Evolutionary conservation across 2,888 invertebrate species (phyloP), one percentile per base, ranked within the genome.

Genomic region (Meteorus colon): DNA sequence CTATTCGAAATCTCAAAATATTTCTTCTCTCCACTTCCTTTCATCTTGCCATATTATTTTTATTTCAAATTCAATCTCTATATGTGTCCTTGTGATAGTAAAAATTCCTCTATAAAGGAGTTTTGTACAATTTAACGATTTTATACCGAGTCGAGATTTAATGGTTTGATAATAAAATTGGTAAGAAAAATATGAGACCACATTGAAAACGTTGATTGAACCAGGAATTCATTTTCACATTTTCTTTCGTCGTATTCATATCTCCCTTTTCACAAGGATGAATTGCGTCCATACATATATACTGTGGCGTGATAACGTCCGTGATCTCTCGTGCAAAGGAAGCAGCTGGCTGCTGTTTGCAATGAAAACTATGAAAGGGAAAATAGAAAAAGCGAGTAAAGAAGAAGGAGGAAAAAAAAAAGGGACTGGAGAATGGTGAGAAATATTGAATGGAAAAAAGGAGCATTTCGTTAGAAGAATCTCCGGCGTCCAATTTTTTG

Each of bases 401-500:
- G 6, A 19, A n/a, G 24, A 65, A 34, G 37, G 24, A 19, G 19
- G 14, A 29, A 65, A 67, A 45, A 27, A 24, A 24, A 24, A 24
- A 16, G 24, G 10, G 29, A 51, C 31, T 31, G n/a, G 75, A 68
- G 74, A 73, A 78, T 78, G 79, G 81, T 76, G 73, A 51, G 74
- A 78, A 77, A 71, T 78, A 73, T 48, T 14, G 37, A 24, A 31
- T n/a, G 62, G 62, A 29, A 65, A 24, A 29, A 8, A 29, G 31
- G 31, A 19, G 41, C 19, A 29, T 48, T 41, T 70, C 71, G 67
- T 66, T 76, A 45, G 75, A 78, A 67, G 76, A 37, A 16, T 78
- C 48, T 45, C 65, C 77, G 77, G 79, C 12, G n/a, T 75, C 78
- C 76, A 73, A 82, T 84, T 86, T 84, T 84, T 84, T 82, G 84